Evolutionary conservation across 2,888 invertebrate species (phyloP).

Genomic region (Siphlonurus alternatus): DNA sequence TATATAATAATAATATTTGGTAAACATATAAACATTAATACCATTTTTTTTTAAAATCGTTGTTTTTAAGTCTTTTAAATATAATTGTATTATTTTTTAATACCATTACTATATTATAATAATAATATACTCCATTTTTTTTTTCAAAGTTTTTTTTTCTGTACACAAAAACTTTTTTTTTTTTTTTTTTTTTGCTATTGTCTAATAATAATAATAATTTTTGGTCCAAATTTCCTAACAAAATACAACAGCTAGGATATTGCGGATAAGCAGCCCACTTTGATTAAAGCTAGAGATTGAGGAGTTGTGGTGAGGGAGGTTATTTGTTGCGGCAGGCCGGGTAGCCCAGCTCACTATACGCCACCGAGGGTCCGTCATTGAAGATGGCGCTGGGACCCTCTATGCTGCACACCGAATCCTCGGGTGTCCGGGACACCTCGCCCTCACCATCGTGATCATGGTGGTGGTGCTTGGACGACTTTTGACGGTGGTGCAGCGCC

Average conservation of each 20-base stretch:
- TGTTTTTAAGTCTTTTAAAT: too few species aligned
- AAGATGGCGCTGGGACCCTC: slow-evolving; percentile 46
- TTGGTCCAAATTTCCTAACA: neutral
- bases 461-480: slow-evolving; percentile 27
- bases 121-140: too few species aligned
- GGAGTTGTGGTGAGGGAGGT: neutral
- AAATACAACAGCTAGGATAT: neutral
- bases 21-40: too few species aligned
- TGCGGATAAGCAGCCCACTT: neutral
- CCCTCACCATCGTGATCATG: slow-evolving; percentile 46
- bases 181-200: neutral
- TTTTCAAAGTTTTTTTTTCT: too few species aligned
- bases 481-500: slow-evolving; percentile 59
- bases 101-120: too few species aligned
- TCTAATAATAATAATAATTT: neutral
- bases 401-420: slow-evolving; percentile 78
- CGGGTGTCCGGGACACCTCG: slow-evolving; percentile 72
- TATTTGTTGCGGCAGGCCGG: neutral
- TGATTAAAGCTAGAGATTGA: neutral
- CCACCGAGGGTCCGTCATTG: slow-evolving; percentile 21
- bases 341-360: slow-evolving; percentile 17
- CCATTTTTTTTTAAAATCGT: too few species aligned
- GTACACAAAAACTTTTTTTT: too few species aligned
- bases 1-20: too few species aligned
- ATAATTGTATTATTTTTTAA: too few species aligned